Evolutionary conservation across 2,797 vertebrate species (phyloP).

Genomic region (Austrolebias charrua): DNA sequence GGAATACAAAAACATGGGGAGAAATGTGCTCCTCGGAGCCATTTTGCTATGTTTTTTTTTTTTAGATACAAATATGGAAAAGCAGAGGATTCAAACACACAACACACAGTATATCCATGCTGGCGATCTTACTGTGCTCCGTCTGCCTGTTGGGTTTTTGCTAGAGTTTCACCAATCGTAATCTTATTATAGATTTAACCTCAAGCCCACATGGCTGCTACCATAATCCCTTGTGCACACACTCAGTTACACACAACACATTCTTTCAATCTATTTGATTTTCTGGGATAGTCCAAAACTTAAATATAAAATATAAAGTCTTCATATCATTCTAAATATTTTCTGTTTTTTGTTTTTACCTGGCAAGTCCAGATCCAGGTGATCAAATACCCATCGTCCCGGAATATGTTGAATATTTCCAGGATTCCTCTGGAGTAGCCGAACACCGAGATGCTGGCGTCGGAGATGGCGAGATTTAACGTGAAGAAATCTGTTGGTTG

Average conservation of each 20-base stretch:
- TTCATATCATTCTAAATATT: too few relatives aligned
- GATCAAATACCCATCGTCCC: conserved; percentile 86
- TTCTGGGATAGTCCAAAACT: too few relatives aligned
- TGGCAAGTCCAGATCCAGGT: conserved; percentile 89
- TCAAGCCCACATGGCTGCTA: conserved; percentile 64
- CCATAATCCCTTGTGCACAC: conserved; percentile 52
- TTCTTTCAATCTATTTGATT: not conserved
- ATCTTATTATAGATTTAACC: conserved; percentile 78
- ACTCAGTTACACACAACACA: not conserved
- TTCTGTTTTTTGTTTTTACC: conserved; percentile 64
- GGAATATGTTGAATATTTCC: conserved; percentile 88
- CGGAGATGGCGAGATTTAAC: conserved; percentile 86
- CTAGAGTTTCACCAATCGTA: conserved; percentile 58
- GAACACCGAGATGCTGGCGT: conserved; percentile 86
- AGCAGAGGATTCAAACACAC: not conserved
- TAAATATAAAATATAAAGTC: too few relatives aligned
- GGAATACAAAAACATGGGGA: conserved; percentile 22
- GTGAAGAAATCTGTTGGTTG: conserved; percentile 87
- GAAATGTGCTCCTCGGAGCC: not conserved
- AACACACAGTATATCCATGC: not conserved
- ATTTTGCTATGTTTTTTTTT: not conserved
- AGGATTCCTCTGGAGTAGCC: conserved; percentile 88
- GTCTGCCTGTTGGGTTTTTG: conserved; percentile 52
- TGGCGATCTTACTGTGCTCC: conserved; percentile 20
- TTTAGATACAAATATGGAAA: conserved; percentile 1